These are phyloP conservation scores for Porites divaricata DNA, from an alignment of 92 coral and sea anemone species.

Conservation along the genomic window DNA sequence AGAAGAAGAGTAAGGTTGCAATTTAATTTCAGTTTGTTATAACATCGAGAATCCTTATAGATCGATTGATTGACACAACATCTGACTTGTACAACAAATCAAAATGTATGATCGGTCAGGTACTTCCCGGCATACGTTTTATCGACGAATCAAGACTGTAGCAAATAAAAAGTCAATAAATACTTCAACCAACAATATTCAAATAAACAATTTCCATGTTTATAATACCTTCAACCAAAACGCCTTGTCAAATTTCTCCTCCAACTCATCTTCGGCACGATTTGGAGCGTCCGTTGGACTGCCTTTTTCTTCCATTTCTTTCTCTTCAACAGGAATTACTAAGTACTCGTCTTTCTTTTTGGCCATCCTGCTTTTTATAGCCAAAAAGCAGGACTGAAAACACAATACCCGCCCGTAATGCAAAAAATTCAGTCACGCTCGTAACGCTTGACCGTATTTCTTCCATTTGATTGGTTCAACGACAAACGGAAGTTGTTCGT, in stretches of 20 bases:
- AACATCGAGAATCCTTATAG: too few species aligned
- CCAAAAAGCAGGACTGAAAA: not conserved
- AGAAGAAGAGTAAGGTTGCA: too few species aligned
- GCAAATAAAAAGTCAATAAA: too few species aligned
- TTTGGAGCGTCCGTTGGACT: slow-evolving; percentile 33
- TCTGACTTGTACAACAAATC: too few species aligned
- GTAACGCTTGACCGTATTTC: not conserved
- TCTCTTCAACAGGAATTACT: slow-evolving; percentile 64
- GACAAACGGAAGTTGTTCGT: not conserved
- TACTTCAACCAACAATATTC: too few species aligned
- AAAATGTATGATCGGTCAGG: too few species aligned
- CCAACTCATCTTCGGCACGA: slow-evolving; percentile 57
- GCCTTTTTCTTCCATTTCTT: slow-evolving; percentile 52
- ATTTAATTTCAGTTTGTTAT: too few species aligned
- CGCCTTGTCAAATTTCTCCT: slow-evolving; percentile 79
- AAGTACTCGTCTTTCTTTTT: slow-evolving; percentile 51
- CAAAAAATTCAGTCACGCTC: not conserved
- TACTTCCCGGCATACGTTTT: too few species aligned
- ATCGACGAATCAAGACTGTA: too few species aligned
- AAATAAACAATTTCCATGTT: too few species aligned
- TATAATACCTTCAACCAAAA: slow-evolving; percentile 84
- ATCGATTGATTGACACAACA: too few species aligned
- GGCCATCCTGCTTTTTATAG: slow-evolving; percentile 48
- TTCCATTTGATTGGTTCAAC: slow-evolving; percentile 30
- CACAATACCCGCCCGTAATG: not conserved